phyloP scores from a whole-genome alignment of 2,797 vertebrate genomes.

The Glossophaga mutica region DNA sequence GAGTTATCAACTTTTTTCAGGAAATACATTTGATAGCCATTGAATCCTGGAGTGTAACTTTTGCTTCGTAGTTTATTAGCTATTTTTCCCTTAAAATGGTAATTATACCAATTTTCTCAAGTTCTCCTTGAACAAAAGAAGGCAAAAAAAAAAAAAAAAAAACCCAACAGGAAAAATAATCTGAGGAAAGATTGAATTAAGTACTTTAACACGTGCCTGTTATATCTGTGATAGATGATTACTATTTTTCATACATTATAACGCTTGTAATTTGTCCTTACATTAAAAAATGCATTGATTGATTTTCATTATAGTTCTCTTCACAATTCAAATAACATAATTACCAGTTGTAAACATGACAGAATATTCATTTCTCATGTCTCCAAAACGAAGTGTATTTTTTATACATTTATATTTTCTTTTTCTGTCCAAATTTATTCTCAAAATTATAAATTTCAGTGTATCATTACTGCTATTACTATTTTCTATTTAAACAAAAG shows the following conservation, averaged over 20 bases:
- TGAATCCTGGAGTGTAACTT: background rate
- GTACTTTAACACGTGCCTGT: background rate
- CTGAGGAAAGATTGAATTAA: background rate
- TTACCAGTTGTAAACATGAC: background rate
- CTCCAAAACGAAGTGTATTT: background rate
- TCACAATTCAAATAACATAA: background rate
- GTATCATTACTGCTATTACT: background rate
- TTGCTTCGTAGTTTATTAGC: constrained; percentile 18
- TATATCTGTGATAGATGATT: background rate
- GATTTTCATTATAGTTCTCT: background rate
- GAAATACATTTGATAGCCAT: background rate
- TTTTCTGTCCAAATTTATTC: background rate
- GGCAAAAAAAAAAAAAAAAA: background rate
- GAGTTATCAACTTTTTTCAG: background rate
- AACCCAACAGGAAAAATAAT: background rate
- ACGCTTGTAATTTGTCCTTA: background rate
- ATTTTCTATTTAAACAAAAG: background rate
- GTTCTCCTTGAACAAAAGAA: background rate
- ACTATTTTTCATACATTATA: background rate
- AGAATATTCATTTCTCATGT: background rate
- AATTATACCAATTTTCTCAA: background rate
- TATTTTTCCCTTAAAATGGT: constrained; percentile 1
- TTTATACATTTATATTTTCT: background rate
- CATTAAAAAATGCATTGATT: background rate
- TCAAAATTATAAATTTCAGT: background rate